phyloP scores from a whole-genome alignment of 2,797 vertebrate species.

The Remorina albescens region DNA sequence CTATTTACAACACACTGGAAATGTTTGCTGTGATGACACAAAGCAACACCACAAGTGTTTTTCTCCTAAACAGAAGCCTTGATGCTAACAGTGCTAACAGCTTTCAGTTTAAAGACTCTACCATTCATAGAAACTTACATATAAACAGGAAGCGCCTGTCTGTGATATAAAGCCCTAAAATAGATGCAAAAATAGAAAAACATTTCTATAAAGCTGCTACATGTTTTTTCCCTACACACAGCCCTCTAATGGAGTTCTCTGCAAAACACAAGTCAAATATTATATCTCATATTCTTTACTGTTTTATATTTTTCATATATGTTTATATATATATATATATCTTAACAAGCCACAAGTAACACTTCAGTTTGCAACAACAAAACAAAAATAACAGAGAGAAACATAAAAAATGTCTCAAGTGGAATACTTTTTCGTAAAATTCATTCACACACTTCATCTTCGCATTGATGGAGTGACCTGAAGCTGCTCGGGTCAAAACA shows the following conservation, averaged over 20 bases:
- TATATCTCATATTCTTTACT: conserved; percentile 96
- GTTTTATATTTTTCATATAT: conserved; percentile 89
- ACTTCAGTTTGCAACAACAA: conserved; percentile 91
- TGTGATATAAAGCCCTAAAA: conserved; percentile 93
- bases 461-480: conserved; percentile 81
- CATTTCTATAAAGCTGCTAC: conserved; percentile 89
- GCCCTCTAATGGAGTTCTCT: conserved; percentile 93
- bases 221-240: conserved; percentile 92
- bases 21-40: conserved; percentile 91
- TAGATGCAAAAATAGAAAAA: conserved; percentile 94
- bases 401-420: conserved; percentile 91
- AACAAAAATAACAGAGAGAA: conserved; percentile 84
- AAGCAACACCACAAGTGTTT: conserved; percentile 88
- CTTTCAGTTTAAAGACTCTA: conserved; percentile 76
- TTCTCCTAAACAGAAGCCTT: conserved; percentile 82
- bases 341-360: conserved; percentile 94
- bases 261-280: conserved; percentile 94
- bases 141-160: conserved; percentile 95
- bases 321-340: conserved; percentile 88
- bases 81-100: conserved; percentile 79
- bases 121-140: conserved; percentile 92
- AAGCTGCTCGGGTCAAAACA: conserved; percentile 87
- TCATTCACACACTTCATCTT: conserved; percentile 63
- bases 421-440: conserved; percentile 82
- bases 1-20: conserved; percentile 93